Evolutionary conservation across 2,797 vertebrate genomes (phyloP), one percentile per base, ranked within the genome.

Genomic region (Sebastes hubbsi): DNA sequence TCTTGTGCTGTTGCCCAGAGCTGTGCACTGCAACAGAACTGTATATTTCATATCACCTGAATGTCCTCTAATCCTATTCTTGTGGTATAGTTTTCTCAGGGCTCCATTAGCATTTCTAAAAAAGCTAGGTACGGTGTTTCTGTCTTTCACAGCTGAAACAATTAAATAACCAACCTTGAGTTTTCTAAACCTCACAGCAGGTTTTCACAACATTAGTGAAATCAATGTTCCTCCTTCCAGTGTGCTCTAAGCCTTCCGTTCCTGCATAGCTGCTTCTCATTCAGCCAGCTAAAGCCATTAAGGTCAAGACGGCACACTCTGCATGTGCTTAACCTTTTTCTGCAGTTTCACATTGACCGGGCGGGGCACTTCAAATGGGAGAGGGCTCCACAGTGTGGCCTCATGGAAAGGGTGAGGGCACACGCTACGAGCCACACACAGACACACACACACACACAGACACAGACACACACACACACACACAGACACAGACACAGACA

Each of bases 311-410:
- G 13, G 69, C 67, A 60, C 66, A 61, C 79, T 80, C 71, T 89
- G 88, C 85, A 91, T 92, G 84, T 77, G 64, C 72, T 90, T 90
- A 88, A 93, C 89, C 83, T 91, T 88, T 87, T 80, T 25, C 75
- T 77, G 80, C 72, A 72, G 71, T 82, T 81, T 89, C 77, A 77
- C 77, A 72, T 27, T 84, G 78, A 89, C 54, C 5, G 12, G 34
- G 25, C 13, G 18, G 65, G 65, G 63, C 68, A 56, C 75, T 70
- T 66, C 14, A 79, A 90, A 89, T 49, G 54, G 63, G 60, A 75
- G 42, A 72, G 78, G 62, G 60, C 81, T 76, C 58, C 61, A 74
- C 14, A 46, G 18, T 22, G 34, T 14, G 20, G 71, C 55, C 61
- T 85, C 68, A 81, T 75, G 18, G 49, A 84, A 88, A 63, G 38